These are phyloP conservation scores for Graptemys geographica DNA, from an alignment of 2,797 vertebrate species.

Conservation along the genomic window DNA sequence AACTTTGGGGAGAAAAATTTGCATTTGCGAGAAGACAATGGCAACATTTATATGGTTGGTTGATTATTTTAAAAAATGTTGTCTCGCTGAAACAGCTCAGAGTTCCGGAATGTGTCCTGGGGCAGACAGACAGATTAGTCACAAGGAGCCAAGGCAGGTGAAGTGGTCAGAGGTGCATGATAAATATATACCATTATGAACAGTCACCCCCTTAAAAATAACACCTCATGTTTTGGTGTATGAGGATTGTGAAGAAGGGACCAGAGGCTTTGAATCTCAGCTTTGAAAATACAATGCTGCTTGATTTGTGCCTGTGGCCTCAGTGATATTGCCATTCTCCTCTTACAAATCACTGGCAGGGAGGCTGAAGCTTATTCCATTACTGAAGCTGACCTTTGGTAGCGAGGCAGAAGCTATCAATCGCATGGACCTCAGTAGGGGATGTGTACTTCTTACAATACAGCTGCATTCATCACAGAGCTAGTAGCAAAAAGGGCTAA, in stretches of 20 bases:
- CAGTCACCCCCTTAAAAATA: background rate
- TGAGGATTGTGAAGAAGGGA: background rate
- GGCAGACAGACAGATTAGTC: slow-evolving; percentile 4
- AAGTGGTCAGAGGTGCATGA: background rate
- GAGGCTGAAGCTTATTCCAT: background rate
- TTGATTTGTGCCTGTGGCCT: background rate
- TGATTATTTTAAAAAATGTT: background rate
- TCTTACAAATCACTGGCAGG: background rate
- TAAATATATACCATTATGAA: background rate
- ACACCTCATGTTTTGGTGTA: background rate
- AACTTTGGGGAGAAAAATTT: background rate
- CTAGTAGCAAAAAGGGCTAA: background rate
- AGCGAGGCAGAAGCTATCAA: slow-evolving; percentile 42
- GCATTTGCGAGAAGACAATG: background rate
- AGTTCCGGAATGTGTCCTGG: background rate
- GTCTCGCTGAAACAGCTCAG: background rate
- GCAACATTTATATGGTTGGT: background rate
- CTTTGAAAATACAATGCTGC: background rate
- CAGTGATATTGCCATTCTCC: background rate
- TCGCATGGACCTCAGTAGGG: background rate
- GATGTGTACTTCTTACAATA: background rate
- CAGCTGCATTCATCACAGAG: background rate
- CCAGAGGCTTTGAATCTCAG: background rate
- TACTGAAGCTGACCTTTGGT: slow-evolving; percentile 14
- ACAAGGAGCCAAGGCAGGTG: background rate